These are phyloP conservation scores for Notospermus geniculatus DNA, from an alignment of 1,140 invertebrate species.

Conservation along the genomic window DNA sequence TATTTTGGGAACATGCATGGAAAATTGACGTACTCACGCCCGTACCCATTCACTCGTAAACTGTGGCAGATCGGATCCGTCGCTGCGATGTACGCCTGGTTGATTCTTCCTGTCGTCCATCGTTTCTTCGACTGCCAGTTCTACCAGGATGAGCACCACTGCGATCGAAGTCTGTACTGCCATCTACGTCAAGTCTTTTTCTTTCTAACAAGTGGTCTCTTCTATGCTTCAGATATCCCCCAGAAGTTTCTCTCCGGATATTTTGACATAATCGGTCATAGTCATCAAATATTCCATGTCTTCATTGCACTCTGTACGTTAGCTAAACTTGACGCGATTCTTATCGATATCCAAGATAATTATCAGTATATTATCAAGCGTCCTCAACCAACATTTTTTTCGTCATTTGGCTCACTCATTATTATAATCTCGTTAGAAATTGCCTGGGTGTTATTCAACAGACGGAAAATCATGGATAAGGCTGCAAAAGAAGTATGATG, in stretches of 20 bases:
- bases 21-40: constrained; percentile 42
- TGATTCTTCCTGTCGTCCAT: constrained; percentile 47
- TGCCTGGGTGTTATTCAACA: background rate
- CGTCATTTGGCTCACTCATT: constrained; percentile 12
- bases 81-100: constrained; percentile 40
- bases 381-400: constrained; percentile 13
- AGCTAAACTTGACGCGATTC: constrained; percentile 19
- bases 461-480: no score
- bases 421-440: constrained; percentile 11
- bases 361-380: constrained; percentile 5
- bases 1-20: constrained; percentile 43
- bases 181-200: constrained; percentile 49
- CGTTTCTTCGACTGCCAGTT: constrained; percentile 26
- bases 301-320: constrained; percentile 32
- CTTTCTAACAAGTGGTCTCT: constrained; percentile 47
- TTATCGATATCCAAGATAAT: constrained; percentile 14
- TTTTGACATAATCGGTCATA: constrained; percentile 52
- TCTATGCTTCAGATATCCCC: constrained; percentile 51
- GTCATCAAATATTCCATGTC: constrained; percentile 54
- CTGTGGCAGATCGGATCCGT: constrained; percentile 50
- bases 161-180: constrained; percentile 38
- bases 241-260: constrained; percentile 49
- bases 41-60: constrained; percentile 49
- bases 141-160: constrained; percentile 14
- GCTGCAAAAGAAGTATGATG: no score